A percentile compares a stretch with the other conserved stretches of the same genome.
phyloP scores from a whole-genome alignment of 64 coral and sea anemone genomes.

The Actinia tenebrosa region DNA sequence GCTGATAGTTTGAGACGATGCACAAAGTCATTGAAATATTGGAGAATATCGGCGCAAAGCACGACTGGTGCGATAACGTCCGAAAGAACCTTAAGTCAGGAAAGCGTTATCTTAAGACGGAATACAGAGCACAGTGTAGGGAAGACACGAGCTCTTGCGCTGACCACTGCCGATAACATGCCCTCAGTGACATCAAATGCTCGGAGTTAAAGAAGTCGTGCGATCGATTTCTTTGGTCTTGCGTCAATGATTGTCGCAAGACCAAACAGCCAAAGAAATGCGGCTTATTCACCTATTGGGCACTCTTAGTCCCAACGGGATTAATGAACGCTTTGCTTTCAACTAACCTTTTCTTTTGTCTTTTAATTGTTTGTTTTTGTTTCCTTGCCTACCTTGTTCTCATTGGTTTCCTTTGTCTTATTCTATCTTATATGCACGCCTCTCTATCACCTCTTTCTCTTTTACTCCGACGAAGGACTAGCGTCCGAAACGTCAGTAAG shows the following conservation, averaged over 20 bases:
- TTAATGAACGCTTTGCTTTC: too few relatives aligned
- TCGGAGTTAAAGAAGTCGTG: background rate
- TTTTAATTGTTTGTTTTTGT: too few relatives aligned
- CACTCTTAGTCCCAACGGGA: too few relatives aligned
- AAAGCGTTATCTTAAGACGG: background rate
- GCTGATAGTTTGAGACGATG: constrained; percentile 26
- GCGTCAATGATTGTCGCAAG: too few relatives aligned
- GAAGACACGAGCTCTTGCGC: background rate
- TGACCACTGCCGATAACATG: background rate
- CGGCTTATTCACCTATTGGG: background rate
- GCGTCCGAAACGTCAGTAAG: too few relatives aligned
- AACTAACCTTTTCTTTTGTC: too few relatives aligned
- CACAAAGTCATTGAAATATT: constrained; percentile 25
- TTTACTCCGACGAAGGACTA: too few relatives aligned
- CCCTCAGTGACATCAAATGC: background rate
- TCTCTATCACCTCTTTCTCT: too few relatives aligned
- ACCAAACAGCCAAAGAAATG: too few relatives aligned
- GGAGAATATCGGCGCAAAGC: background rate
- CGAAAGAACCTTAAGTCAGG: background rate
- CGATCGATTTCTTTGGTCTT: background rate
- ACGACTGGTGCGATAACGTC: background rate
- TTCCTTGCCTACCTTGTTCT: too few relatives aligned
- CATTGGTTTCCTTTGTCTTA: too few relatives aligned
- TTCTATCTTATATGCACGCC: too few relatives aligned
- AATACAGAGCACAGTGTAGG: background rate